A percentile compares a stretch with the other conserved stretches of the same genome.
Conservation (phyloP, 1,140 invertebrate genomes). For the Lucilia cuprina region DNA sequence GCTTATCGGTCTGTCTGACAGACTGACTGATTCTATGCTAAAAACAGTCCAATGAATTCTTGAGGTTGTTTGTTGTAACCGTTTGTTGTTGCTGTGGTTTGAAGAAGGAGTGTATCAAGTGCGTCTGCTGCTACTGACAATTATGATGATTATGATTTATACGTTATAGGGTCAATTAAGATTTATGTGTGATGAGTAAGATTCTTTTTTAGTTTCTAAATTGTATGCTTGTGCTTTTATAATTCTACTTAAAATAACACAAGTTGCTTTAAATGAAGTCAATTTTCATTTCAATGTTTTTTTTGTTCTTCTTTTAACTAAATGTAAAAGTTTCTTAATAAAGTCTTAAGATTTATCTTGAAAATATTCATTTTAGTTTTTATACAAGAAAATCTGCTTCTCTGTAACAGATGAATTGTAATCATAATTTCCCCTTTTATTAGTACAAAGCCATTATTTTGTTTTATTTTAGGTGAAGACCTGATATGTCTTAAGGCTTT, state of each 20-base stretch:
- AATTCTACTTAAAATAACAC: constrained; percentile 3
- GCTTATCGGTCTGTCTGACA: background rate
- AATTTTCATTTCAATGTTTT: background rate
- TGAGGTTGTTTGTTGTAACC: background rate
- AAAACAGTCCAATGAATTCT: background rate
- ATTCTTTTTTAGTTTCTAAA: background rate
- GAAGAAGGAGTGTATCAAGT: constrained; percentile 13
- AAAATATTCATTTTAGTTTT: background rate
- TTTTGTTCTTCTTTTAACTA: background rate
- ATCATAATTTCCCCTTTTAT: background rate
- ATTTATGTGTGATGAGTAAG: constrained; percentile 28
- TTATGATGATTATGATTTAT: constrained; percentile 35
- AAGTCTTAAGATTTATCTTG: background rate
- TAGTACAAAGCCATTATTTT: background rate
- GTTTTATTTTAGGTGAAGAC: background rate
- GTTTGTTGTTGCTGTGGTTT: background rate
- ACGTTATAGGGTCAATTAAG: constrained; percentile 33
- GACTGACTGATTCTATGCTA: background rate
- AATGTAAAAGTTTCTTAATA: constrained; percentile 18
- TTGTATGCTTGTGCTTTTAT: background rate
- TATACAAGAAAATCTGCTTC: background rate
- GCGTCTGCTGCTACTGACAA: constrained; percentile 29
- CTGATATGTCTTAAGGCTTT: background rate
- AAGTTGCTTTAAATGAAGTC: background rate
- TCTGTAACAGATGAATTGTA: background rate